These are phyloP conservation scores for Zaprionus bogoriensis DNA, from an alignment of 2,888 invertebrate species.

Conservation along the genomic window DNA sequence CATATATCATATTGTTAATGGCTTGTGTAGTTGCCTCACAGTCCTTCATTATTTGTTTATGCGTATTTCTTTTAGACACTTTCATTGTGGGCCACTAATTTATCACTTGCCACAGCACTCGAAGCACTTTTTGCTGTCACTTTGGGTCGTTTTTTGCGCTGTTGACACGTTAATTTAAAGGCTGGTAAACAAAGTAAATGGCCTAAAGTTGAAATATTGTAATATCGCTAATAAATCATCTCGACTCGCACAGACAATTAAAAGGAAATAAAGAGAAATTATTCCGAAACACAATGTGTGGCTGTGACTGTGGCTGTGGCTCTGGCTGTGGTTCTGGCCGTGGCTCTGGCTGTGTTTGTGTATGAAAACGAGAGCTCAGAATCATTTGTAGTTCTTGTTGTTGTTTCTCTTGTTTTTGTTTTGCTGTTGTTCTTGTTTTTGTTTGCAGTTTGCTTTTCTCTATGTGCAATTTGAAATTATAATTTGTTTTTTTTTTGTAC, in stretches of 20 bases:
- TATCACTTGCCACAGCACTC: conserved; percentile 61
- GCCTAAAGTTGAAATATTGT: conserved; percentile 38
- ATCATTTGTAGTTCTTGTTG: background rate
- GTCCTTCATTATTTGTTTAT: conserved; percentile 52
- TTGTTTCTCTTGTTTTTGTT: background rate
- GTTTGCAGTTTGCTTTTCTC: background rate
- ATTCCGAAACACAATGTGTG: background rate
- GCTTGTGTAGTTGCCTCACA: conserved; percentile 30
- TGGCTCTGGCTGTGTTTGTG: background rate
- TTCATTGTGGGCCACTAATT: conserved; percentile 56
- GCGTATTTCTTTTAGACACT: conserved; percentile 53
- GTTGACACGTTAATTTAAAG: conserved; percentile 61
- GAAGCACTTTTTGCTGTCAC: conserved; percentile 54
- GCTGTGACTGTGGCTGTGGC: background rate
- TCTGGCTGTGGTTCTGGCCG: no score
- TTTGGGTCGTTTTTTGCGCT: conserved; percentile 21
- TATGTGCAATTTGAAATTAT: background rate
- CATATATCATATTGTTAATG: conserved; percentile 69
- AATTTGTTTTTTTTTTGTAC: conserved; percentile 4
- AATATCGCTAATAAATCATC: conserved; percentile 55
- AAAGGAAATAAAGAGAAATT: conserved; percentile 26
- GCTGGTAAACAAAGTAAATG: conserved; percentile 50
- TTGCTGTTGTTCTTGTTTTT: background rate
- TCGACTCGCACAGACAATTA: conserved; percentile 17
- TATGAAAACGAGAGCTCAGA: background rate